A percentile compares a stretch with the other conserved stretches of the same genome.
Evolutionary conservation across 2,113 vertebrate genomes (phyloP).

Genomic region (Danionella cerebrum): DNA sequence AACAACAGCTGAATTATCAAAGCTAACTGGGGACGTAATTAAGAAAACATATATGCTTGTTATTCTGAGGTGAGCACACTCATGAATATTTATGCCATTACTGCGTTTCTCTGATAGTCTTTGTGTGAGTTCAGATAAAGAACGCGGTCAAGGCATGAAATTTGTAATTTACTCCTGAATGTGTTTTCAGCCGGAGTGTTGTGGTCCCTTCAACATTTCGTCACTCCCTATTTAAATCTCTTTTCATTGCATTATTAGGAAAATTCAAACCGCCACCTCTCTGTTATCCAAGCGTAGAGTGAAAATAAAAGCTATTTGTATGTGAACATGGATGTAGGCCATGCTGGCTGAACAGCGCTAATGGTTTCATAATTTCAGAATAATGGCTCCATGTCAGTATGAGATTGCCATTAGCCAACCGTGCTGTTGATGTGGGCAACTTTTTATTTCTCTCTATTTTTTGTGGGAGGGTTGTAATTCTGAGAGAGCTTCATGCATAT

Average conservation of each 20-base stretch:
- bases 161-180: conserved; percentile 56
- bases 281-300: conserved; percentile 57
- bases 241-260: conserved; percentile 57
- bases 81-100: conserved; percentile 36
- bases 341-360: conserved; percentile 55
- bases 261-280: conserved; percentile 56
- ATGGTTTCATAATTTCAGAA: conserved; percentile 66
- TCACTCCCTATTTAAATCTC: conserved; percentile 51
- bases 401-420: conserved; percentile 53
- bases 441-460: too few species aligned
- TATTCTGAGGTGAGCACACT: conserved; percentile 30
- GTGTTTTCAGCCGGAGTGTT: conserved; percentile 46
- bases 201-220: conserved; percentile 41
- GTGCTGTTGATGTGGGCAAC: conserved; percentile 1
- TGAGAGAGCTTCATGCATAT: conserved; percentile 7
- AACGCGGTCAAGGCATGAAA: conserved; percentile 49
- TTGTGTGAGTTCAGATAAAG: conserved; percentile 37
- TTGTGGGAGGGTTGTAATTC: conserved; percentile 16
- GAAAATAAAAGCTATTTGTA: conserved; percentile 65
- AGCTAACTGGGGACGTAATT: conserved; percentile 27
- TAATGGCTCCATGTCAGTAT: conserved; percentile 58
- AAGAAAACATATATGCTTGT: conserved; percentile 31
- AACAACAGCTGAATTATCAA: conserved; percentile 16
- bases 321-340: conserved; percentile 57
- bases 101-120: conserved; percentile 31